A percentile compares a stretch with the other conserved stretches of the same genome.
phyloP scores from a whole-genome alignment of 92 coral and sea anemone genomes.

The Umimayanthus chanpuru region DNA sequence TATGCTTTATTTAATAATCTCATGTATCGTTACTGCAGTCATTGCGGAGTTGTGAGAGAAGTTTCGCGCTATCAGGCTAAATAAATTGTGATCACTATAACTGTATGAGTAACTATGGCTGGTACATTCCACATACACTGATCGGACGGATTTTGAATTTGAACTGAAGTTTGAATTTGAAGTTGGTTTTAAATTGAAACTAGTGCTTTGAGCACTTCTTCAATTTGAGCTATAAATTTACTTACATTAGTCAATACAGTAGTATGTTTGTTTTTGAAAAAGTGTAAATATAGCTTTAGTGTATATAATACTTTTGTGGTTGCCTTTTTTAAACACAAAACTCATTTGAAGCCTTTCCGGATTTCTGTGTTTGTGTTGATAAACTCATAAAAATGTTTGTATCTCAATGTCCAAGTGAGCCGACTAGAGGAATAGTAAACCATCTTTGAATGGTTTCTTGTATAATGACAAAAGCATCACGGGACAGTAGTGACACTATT shows the following conservation, averaged over 20 bases:
- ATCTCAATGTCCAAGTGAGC: constrained; percentile 16
- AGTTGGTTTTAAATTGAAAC: neutral
- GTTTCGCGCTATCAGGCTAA: neutral
- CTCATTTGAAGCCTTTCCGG: constrained; percentile 30
- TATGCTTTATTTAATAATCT: neutral
- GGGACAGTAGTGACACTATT: constrained; percentile 43
- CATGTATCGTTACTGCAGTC: neutral
- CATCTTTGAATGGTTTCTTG: constrained; percentile 31
- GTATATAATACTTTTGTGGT: neutral
- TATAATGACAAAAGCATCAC: constrained; percentile 41
- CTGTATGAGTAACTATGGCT: neutral
- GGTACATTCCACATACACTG: neutral
- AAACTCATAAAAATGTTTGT: constrained; percentile 50
- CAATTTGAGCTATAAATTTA: constrained; percentile 49
- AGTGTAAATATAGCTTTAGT: neutral
- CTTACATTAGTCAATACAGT: neutral
- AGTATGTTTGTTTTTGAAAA: neutral
- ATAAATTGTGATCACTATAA: neutral
- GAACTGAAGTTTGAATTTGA: neutral
- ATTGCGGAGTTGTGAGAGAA: neutral
- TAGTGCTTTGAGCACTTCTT: constrained; percentile 43
- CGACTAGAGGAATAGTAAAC: constrained; percentile 42
- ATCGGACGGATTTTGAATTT: neutral
- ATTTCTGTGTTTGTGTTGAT: constrained; percentile 34
- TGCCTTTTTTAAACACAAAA: constrained; percentile 1